Evolutionary conservation across 2,113 vertebrate genomes (phyloP), one percentile per base, ranked within the genome.

Genomic region (Leptobrachium ailaonicum): DNA sequence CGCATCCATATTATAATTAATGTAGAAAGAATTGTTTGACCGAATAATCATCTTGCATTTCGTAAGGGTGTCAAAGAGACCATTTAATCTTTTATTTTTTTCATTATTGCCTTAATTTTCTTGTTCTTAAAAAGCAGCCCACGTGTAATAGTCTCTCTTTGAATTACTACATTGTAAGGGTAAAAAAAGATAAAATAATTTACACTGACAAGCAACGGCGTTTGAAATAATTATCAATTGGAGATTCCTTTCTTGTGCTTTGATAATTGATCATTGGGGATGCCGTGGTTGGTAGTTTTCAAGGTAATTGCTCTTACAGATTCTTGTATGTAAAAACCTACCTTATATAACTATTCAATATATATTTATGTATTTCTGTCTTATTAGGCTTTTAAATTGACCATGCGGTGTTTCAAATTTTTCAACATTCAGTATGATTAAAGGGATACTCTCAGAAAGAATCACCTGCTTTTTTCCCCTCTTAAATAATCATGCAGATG

Each of bases 231-330:
- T 69, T 69, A 41, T 14, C 13, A 68, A 67, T 47, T 77, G 41
- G 66, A 69, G 70, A 4, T 77, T 77, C 41, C 75, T 58, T 77
- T 70, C 45, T 77, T 77, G 66, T 77, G 69, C 54, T 69, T 41
- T 69, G 66, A 77, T 70, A 60, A 60, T 69, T 77, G 66, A 77
- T 77, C 75, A 77, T 44, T 77, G 53, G 75, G 53, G 50, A 77
- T 70, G 53, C 75, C 8, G 64, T 32, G 20, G 20, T 44, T 77
- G 66, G 41, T 69, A 12, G 43, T 77, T 41, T 40, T 45, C 41
- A 8, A 68, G 44, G 50, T 77, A 77, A 13, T 41, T 69, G 41
- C 66, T 58, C 4, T 58, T 6, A 54, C 41, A 20, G 2, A 58
- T 43, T 43, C n/a, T 60, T 60, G 53, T 76, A 76, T 68, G 47